phyloP scores from a whole-genome alignment of 2,113 vertebrate genomes.

The Meles meles region DNA sequence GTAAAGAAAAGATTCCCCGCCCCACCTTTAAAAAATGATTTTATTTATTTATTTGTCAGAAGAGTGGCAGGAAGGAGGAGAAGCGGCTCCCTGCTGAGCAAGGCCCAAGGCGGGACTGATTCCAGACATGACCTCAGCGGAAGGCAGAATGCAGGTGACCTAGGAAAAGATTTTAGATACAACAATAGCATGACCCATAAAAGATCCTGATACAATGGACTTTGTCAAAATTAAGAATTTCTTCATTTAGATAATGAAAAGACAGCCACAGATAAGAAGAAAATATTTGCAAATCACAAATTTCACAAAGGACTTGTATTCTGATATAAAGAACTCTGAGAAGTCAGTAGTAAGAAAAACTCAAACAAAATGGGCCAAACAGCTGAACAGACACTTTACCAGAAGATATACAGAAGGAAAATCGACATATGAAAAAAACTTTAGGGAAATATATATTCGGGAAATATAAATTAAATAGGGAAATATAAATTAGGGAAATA shows the following conservation, averaged over 20 bases:
- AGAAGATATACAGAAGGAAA: neutral
- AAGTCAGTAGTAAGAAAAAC: neutral
- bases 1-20: neutral
- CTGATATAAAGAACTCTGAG: neutral
- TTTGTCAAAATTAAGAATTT: constrained; percentile 5
- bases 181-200: neutral
- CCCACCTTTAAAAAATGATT: too few species aligned
- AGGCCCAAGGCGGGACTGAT: too few species aligned
- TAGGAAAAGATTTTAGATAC: neutral
- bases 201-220: neutral
- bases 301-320: neutral
- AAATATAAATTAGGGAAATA: neutral
- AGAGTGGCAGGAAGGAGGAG: too few species aligned
- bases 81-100: too few species aligned
- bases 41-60: too few species aligned
- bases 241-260: neutral
- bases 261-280: neutral
- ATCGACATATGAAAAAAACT: neutral
- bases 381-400: neutral
- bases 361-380: neutral
- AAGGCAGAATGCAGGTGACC: too few species aligned
- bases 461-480: neutral
- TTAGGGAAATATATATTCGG: too few species aligned
- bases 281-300: neutral
- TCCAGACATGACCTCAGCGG: too few species aligned